These are phyloP conservation scores for Melierax canorus DNA, from an alignment of 2,113 vertebrate species.

Conservation along the genomic window DNA sequence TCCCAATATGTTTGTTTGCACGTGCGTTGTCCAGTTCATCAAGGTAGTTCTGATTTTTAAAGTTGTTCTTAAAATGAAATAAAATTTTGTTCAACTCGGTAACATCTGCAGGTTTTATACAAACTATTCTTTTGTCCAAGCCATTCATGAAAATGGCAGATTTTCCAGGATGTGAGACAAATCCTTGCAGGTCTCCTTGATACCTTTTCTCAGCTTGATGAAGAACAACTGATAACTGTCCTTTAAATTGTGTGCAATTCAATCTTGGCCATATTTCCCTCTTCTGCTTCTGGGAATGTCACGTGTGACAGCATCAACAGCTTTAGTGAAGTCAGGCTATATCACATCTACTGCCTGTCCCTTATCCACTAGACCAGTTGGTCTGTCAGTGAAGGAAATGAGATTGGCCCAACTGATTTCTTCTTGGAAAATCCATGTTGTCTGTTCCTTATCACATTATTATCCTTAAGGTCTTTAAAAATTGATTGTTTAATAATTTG, in stretches of 20 bases:
- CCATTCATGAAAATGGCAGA: background rate
- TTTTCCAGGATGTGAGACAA: background rate
- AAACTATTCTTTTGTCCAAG: background rate
- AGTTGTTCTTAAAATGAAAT: background rate
- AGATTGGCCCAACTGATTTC: background rate
- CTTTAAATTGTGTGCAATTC: background rate
- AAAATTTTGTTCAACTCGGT: background rate
- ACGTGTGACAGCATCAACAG: background rate
- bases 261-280: background rate
- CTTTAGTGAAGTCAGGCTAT: background rate
- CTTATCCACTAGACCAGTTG: background rate
- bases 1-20: background rate
- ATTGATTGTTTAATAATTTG: constrained; percentile 3
- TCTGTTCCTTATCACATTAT: background rate
- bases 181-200: background rate
- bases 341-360: background rate
- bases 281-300: background rate
- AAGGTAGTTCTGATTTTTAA: background rate
- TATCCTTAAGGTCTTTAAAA: background rate
- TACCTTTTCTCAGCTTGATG: background rate
- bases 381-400: background rate
- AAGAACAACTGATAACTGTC: background rate
- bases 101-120: background rate
- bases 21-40: background rate
- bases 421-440: background rate